Evolutionary conservation across 2,888 invertebrate genomes (phyloP).

Genomic region (Agonopterix arenella): DNA sequence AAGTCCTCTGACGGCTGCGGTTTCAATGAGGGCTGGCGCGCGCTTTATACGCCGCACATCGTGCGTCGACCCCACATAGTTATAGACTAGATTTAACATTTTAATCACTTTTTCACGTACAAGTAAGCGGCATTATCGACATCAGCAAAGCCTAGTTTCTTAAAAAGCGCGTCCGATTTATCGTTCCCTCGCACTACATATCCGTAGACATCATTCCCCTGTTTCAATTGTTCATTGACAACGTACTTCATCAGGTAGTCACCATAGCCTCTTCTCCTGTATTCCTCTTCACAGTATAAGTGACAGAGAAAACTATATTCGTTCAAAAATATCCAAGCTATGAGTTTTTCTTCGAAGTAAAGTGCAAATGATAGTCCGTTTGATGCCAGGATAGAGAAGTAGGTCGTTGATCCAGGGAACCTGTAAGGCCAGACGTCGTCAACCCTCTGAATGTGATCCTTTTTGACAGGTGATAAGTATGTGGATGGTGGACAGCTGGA

Average conservation of each 20-base stretch:
- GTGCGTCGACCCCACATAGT: no score
- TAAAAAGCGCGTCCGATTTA: no score
- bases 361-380: slow-evolving; percentile 15
- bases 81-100: no score
- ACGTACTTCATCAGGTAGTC: slow-evolving; percentile 20
- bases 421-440: slow-evolving; percentile 20
- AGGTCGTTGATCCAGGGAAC: slow-evolving; percentile 10
- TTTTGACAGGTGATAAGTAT: slow-evolving; percentile 4
- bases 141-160: no score
- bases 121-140: no score
- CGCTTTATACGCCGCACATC: no score
- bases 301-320: slow-evolving; percentile 23
- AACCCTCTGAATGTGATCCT: slow-evolving; percentile 14
- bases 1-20: no score
- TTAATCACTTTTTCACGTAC: no score
- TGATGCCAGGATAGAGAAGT: no score
- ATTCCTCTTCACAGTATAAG: slow-evolving; percentile 20
- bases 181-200: no score
- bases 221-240: slow-evolving; percentile 14
- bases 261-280: slow-evolving; percentile 22
- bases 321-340: slow-evolving; percentile 28
- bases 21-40: no score
- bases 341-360: slow-evolving; percentile 17
- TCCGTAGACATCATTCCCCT: no score
- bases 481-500: not conserved